Evolutionary conservation across 2,113 vertebrate species (phyloP).

Genomic region (Pygoscelis adeliae): DNA sequence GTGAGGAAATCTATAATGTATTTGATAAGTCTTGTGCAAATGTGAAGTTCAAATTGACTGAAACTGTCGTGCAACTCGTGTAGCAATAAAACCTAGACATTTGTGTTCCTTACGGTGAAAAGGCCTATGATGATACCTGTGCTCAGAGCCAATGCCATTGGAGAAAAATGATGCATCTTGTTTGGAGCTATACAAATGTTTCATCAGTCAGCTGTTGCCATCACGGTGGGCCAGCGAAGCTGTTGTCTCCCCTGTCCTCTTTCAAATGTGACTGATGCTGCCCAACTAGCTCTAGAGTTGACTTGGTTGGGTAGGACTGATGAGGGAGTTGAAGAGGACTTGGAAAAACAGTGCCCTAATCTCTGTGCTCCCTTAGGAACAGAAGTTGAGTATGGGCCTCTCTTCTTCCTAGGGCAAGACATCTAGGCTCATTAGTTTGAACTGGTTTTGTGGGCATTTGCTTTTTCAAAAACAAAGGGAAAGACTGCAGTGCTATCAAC

Average conservation of each 20-base stretch:
- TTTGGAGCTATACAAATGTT: not conserved
- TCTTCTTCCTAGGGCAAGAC: not conserved
- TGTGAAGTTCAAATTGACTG: not conserved
- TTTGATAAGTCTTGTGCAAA: not conserved
- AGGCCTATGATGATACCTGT: not conserved
- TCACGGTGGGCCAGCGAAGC: not conserved
- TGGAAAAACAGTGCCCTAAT: not conserved
- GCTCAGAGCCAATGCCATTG: not conserved
- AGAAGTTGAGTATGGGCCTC: not conserved
- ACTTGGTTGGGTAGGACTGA: not conserved
- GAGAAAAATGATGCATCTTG: not conserved
- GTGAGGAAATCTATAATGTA: not conserved
- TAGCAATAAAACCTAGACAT: not conserved
- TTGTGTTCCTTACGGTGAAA: not conserved
- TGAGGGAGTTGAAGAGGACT: not conserved
- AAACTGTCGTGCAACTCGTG: not conserved
- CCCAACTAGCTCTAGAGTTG: not conserved
- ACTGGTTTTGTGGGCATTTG: not conserved
- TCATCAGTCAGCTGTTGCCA: not conserved
- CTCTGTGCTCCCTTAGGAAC: not conserved
- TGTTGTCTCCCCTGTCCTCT: accelerated
- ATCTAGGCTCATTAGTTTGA: not conserved
- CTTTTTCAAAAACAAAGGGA: not conserved
- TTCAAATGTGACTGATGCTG: not conserved
- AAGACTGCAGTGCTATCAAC: not conserved